These are phyloP conservation scores for Florisuga fusca DNA, from an alignment of 2,797 vertebrate species.

Conservation along the genomic window DNA sequence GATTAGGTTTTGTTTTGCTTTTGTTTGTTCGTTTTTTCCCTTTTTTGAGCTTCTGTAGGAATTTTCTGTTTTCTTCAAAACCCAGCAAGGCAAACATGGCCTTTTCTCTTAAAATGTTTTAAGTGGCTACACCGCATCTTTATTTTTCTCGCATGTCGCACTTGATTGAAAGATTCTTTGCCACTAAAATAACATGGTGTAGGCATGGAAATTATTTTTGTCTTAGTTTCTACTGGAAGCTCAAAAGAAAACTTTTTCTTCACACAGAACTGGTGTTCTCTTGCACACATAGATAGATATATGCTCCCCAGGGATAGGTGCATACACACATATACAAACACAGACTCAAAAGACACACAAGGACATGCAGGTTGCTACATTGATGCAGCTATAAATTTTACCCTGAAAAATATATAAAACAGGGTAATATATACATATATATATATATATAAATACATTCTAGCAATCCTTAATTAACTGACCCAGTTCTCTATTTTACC, in stretches of 20 bases:
- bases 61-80: not conserved
- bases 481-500: not conserved
- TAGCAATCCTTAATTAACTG: not conserved
- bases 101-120: not conserved
- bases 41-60: not conserved
- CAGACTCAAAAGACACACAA: not conserved
- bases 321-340: not conserved
- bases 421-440: too few species aligned
- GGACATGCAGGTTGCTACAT: not conserved
- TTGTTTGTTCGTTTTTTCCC: not conserved
- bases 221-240: not conserved
- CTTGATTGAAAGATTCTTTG: slow-evolving; percentile 20
- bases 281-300: not conserved
- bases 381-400: not conserved
- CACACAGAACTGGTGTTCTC: not conserved
- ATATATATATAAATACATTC: not conserved
- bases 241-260: not conserved
- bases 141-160: not conserved
- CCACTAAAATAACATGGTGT: not conserved
- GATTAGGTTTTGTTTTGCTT: too few species aligned
- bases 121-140: not conserved
- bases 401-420: too few species aligned
- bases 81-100: not conserved
- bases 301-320: not conserved
- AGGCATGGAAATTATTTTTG: not conserved